phyloP scores from a whole-genome alignment of 2,888 invertebrate species.

The Sinodicranocentrus sp. region DNA sequence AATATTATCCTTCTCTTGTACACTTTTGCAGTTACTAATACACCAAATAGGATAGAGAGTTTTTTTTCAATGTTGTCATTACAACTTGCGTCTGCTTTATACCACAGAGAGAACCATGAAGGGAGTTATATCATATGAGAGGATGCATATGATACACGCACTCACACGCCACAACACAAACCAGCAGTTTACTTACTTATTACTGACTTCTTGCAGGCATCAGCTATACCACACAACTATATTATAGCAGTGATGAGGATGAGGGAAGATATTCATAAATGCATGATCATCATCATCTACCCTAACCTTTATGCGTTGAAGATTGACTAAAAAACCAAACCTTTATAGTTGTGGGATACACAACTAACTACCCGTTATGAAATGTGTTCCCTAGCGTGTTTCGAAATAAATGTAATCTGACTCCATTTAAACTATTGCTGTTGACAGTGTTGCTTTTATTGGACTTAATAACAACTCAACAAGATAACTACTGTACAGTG shows the following conservation, averaged over 20 bases:
- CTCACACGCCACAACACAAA: conserved; percentile 1
- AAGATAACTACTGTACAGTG: no score
- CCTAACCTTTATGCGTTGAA: no score
- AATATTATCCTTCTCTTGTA: neutral
- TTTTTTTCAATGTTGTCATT: neutral
- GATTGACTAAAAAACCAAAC: neutral
- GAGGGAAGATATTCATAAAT: neutral
- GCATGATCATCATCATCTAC: neutral
- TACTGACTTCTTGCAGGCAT: conserved; percentile 35
- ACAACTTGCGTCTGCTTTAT: neutral
- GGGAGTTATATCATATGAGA: neutral
- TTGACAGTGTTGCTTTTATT: no score
- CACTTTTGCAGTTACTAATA: neutral
- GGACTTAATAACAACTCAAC: no score
- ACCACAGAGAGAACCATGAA: neutral
- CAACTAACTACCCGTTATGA: neutral
- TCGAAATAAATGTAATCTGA: no score
- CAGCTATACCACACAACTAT: no score
- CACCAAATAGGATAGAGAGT: neutral
- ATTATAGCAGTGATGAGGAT: no score
- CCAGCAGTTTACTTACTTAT: conserved; percentile 46
- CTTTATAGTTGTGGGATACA: neutral
- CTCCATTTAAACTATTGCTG: no score
- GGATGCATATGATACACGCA: neutral
- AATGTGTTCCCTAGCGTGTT: neutral